Evolutionary conservation across 2,888 invertebrate species (phyloP).

Genomic region (Mythimna lalbum): DNA sequence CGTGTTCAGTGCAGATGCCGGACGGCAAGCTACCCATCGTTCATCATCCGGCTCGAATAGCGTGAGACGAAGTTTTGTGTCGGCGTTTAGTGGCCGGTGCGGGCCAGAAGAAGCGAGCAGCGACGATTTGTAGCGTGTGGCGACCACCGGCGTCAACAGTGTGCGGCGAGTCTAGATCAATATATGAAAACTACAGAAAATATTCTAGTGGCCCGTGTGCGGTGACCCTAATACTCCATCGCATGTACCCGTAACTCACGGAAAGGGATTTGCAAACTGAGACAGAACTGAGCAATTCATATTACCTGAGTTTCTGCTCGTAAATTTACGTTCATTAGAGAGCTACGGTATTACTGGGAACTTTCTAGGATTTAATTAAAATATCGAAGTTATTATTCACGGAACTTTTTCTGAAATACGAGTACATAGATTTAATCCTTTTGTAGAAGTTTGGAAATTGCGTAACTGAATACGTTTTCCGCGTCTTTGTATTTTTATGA

Average conservation of each 20-base stretch:
- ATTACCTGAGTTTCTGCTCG: constrained; percentile 52
- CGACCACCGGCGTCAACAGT: no score
- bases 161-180: no score
- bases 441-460: constrained; percentile 10
- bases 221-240: background rate
- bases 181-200: no score
- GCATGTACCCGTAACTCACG: constrained; percentile 31
- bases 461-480: constrained; percentile 10
- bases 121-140: no score
- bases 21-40: no score
- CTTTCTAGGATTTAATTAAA: constrained; percentile 55
- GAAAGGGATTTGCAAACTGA: constrained; percentile 28
- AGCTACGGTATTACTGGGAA: constrained; percentile 22
- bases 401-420: constrained; percentile 39
- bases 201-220: no score
- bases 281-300: constrained; percentile 48
- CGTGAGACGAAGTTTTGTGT: no score
- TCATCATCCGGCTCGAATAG: no score
- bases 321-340: constrained; percentile 61
- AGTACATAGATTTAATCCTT: constrained; percentile 33
- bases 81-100: no score
- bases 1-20: no score
- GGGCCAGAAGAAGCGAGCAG: no score
- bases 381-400: constrained; percentile 27
- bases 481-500: constrained; percentile 17